phyloP scores from a whole-genome alignment of 2,888 invertebrate species.

The Drosophila aldrichi region DNA sequence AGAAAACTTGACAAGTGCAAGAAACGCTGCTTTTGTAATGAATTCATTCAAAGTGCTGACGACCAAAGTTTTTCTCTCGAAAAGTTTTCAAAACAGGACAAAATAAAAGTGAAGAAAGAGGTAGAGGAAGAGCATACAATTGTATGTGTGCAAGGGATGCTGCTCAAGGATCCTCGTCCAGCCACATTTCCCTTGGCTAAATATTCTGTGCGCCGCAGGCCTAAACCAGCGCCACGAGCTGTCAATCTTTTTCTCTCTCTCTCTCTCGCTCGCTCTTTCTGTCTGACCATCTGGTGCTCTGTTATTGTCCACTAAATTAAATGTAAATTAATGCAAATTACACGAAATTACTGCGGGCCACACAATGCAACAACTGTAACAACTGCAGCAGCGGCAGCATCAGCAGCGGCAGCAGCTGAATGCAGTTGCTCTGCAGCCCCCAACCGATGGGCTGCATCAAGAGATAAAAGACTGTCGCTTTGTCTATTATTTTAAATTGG shows the following conservation, averaged over 20 bases:
- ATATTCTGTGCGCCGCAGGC: constrained; percentile 63
- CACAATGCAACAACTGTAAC: constrained; percentile 49
- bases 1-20: constrained; percentile 59
- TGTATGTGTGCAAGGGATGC: constrained; percentile 16
- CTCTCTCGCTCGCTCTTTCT: no score
- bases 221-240: constrained; percentile 52
- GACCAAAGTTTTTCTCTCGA: constrained; percentile 50
- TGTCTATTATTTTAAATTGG: constrained; percentile 78
- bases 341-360: constrained; percentile 67
- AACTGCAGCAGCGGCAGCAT: constrained; percentile 19
- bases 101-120: constrained; percentile 15
- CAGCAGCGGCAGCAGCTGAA: constrained; percentile 20
- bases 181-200: constrained; percentile 45
- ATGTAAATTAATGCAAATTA: constrained; percentile 82
- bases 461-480: constrained; percentile 66
- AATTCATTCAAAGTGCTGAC: constrained; percentile 67
- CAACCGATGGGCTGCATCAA: constrained; percentile 46
- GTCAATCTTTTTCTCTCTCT: constrained; percentile 1
- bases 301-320: constrained; percentile 66
- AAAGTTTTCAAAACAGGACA: constrained; percentile 40
- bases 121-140: constrained; percentile 18
- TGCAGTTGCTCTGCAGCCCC: constrained; percentile 24
- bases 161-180: constrained; percentile 61
- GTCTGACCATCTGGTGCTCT: constrained; percentile 5
- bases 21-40: constrained; percentile 64